Base-by-base conservation (phyloP, 2,797 vertebrate species). In the Bovichtus diacanthus region DNA sequence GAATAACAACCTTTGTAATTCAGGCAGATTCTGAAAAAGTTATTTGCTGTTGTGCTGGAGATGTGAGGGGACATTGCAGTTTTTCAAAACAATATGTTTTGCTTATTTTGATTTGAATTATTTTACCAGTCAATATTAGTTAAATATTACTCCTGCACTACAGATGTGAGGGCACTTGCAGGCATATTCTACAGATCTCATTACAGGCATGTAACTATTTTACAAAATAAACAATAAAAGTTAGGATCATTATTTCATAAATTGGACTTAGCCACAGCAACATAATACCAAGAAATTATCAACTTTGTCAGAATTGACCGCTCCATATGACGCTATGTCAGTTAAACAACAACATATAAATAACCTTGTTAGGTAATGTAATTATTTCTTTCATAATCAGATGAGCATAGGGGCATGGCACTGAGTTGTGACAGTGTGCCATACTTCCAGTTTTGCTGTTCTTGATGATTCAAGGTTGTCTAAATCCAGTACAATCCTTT, bases 181-280 rank as follows among this genome's bases (percentile, higher is more conserved):
- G 65, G 53, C 60, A 59, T 53, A 36, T 59, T 70, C 5, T 12
- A 68, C 16, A 38, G 54, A 38, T 27, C n/a, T n/a, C n/a, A n/a
- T n/a, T n/a, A n/a, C n/a, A n/a, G n/a, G n/a, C n/a, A n/a, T n/a
- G n/a, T n/a, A n/a, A n/a, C 0, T 3, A 47, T 53, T 4, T 27
- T 15, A 51, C 23, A 27, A 9, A 49, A 49, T 49, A 23, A 0
- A 49, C 21, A 49, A 23, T 23, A 1, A 29, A 53, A 53, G 51
- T 53, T 4, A 3, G 7, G 16, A 31, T 18, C 25, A 18, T 29
- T 47, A 49, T 47, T 44, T 44, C 43, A 44, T 44, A 19, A 47
- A 46, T 21, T n/a, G 21, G 21, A 50, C 21, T 50, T 23, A 13
- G 21, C 21, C 50, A 47, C 12, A 9, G n/a, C 12, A 50, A 50